Percentiles rank a stretch among this genome's conserved stretches.
Evolutionary conservation across 2,113 vertebrate genomes (phyloP).

Genomic region (Pelodiscus sinensis): DNA sequence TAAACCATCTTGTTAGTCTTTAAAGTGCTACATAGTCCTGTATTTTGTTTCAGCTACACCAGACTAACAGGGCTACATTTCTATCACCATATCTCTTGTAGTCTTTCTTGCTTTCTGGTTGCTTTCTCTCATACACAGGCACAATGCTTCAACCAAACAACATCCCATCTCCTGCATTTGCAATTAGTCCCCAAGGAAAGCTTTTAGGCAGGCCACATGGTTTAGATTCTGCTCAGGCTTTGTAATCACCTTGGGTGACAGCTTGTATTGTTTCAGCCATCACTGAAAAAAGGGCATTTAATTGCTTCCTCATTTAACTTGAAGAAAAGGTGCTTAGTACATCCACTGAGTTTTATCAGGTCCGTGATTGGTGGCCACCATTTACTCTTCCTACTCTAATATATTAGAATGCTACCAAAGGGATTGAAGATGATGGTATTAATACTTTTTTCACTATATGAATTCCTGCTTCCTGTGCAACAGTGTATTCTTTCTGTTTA

Average conservation of each 20-base stretch:
- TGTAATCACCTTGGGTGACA: neutral
- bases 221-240: neutral
- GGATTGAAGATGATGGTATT: neutral
- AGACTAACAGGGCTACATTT: no score
- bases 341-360: neutral
- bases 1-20: no score
- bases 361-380: constrained; percentile 1
- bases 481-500: neutral
- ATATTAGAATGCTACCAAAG: rapidly evolving
- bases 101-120: neutral
- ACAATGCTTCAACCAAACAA: neutral
- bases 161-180: neutral
- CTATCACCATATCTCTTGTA: no score
- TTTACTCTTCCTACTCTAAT: neutral
- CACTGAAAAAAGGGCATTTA: constrained; percentile 27
- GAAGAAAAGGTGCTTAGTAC: neutral
- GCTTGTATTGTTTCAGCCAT: neutral
- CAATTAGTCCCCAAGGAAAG: neutral
- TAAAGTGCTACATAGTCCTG: no score
- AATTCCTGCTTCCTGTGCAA: neutral
- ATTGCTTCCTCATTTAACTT: neutral
- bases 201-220: neutral
- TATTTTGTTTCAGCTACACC: no score
- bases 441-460: neutral
- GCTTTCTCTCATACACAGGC: neutral